phyloP scores from a whole-genome alignment of 2,113 vertebrate species.

The Onychostoma macrolepis region DNA sequence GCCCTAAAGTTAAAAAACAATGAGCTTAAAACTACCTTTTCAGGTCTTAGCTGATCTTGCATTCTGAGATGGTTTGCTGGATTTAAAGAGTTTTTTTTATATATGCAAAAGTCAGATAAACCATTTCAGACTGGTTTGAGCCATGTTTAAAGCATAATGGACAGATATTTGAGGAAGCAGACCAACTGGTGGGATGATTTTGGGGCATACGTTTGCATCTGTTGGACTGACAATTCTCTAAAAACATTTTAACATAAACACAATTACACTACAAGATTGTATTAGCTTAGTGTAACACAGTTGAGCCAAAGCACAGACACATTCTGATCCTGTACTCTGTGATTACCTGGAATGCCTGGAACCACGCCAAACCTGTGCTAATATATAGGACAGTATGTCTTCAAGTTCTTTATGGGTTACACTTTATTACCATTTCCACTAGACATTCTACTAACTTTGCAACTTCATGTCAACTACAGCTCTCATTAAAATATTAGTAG shows the following conservation, averaged over 20 bases:
- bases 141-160: too few species aligned
- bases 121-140: too few species aligned
- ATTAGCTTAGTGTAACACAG: not conserved
- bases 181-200: not conserved
- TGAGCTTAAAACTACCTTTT: too few species aligned
- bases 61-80: too few species aligned
- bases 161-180: not conserved
- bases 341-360: not conserved
- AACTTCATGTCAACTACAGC: not conserved
- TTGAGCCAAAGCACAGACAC: not conserved
- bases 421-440: too few species aligned
- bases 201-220: not conserved
- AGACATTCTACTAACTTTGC: too few species aligned
- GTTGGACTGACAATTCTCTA: not conserved
- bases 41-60: too few species aligned
- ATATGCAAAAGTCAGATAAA: too few species aligned
- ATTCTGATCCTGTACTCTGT: not conserved
- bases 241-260: not conserved
- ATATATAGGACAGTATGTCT: not conserved
- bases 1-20: too few species aligned
- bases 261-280: not conserved
- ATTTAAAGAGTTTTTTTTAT: too few species aligned
- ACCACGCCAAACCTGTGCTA: not conserved
- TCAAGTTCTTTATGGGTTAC: not conserved
- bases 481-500: not conserved